Evolutionary conservation across 2,113 vertebrate species (phyloP).

Genomic region (Triplophysa tibetana): DNA sequence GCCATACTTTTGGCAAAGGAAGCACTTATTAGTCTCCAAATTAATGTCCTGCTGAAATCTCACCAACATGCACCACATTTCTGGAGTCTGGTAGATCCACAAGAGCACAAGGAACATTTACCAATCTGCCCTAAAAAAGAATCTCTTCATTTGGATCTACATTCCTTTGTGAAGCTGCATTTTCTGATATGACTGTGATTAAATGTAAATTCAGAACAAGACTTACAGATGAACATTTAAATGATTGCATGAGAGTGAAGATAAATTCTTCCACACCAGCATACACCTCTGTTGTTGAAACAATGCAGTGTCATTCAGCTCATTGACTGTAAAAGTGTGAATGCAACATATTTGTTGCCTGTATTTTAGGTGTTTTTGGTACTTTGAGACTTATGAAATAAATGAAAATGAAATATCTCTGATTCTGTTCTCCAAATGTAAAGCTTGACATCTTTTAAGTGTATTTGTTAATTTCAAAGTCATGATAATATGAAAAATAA

Average conservation of each 20-base stretch:
- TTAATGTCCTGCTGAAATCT: no score
- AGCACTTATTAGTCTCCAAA: no score
- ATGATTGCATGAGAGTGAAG: conserved; percentile 44
- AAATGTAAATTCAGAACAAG: conserved; percentile 46
- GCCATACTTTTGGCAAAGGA: rapidly evolving
- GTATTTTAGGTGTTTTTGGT: no score
- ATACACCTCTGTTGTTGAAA: not conserved
- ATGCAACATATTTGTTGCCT: not conserved
- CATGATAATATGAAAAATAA: not conserved
- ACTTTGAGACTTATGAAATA: no score
- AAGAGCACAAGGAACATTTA: no score
- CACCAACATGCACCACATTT: no score
- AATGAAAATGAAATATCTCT: no score
- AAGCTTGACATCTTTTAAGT: no score
- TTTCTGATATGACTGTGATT: conserved; percentile 45
- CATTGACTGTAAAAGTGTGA: not conserved
- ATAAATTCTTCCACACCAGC: not conserved
- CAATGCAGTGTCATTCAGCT: conserved; percentile 7
- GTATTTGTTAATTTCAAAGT: not conserved
- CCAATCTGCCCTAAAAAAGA: no score
- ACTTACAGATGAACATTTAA: conserved; percentile 50
- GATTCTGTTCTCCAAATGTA: no score
- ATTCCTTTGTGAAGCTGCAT: conserved; percentile 40
- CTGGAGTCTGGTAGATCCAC: no score
- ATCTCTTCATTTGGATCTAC: conserved; percentile 35